A percentile compares a stretch with the other conserved stretches of the same genome.
phyloP scores from a whole-genome alignment of 2,797 vertebrate species.

The Austrolebias charrua region DNA sequence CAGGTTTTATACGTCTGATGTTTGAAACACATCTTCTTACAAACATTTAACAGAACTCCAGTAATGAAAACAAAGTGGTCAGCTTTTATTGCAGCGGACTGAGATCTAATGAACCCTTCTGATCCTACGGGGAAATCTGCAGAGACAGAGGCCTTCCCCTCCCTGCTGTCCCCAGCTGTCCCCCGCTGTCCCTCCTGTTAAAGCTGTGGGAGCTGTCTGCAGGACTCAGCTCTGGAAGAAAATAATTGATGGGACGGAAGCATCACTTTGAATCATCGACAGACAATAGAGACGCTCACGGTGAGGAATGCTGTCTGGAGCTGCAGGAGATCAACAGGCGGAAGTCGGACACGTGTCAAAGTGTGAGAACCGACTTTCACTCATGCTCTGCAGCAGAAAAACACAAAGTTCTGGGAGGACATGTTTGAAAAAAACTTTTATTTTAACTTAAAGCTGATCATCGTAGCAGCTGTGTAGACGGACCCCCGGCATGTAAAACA shows the following conservation, averaged over 20 bases:
- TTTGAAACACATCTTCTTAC: too few relatives aligned
- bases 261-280: conserved; percentile 49
- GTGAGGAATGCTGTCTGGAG: conserved; percentile 24
- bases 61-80: not conserved
- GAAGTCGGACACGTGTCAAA: conserved; percentile 22
- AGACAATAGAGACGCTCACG: conserved; percentile 50
- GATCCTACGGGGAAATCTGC: conserved; percentile 27
- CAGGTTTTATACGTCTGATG: too few relatives aligned
- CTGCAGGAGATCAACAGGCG: conserved; percentile 18
- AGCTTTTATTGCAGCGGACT: not conserved
- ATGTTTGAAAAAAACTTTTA: too few relatives aligned
- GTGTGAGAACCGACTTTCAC: conserved; percentile 19
- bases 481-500: too few relatives aligned
- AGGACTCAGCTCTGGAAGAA: conserved; percentile 26
- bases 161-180: conserved; percentile 10
- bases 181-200: conserved; percentile 19
- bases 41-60: too few relatives aligned
- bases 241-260: conserved; percentile 31
- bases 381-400: not conserved
- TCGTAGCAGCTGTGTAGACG: too few relatives aligned
- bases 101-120: not conserved
- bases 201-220: conserved; percentile 12
- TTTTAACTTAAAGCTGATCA: too few relatives aligned
- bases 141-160: conserved; percentile 30
- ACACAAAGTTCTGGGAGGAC: not conserved